Percentiles rank a stretch among this genome's conserved stretches.
Evolutionary conservation across 2,797 vertebrate genomes (phyloP).

Genomic region (Enteromius trimaculatus): DNA sequence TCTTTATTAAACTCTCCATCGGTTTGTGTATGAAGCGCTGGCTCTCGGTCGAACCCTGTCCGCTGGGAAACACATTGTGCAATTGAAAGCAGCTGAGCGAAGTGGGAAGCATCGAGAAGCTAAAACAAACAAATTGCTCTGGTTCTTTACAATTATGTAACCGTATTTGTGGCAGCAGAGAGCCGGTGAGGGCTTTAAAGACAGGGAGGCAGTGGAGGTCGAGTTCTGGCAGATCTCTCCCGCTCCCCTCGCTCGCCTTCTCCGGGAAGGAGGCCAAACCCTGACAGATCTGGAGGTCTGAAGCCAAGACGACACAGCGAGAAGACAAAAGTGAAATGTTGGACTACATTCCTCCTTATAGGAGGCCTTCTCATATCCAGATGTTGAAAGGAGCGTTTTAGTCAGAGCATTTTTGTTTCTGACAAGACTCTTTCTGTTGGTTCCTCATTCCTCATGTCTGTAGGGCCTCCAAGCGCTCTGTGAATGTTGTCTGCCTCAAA

Average conservation of each 20-base stretch:
- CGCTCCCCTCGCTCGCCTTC: slow-evolving; percentile 28
- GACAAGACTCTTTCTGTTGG: slow-evolving; percentile 36
- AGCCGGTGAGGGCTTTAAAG: slow-evolving; percentile 69
- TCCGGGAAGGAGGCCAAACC: slow-evolving; percentile 63
- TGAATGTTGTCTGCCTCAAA: background rate
- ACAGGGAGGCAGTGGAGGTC: slow-evolving; percentile 62
- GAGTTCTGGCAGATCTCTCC: slow-evolving; percentile 64
- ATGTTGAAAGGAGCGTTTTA: slow-evolving; percentile 54
- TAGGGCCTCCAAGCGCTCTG: background rate
- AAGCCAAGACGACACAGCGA: slow-evolving; percentile 59
- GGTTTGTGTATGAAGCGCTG: slow-evolving; percentile 43
- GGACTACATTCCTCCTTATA: slow-evolving; percentile 50
- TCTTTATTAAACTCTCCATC: slow-evolving; percentile 50
- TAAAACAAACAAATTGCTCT: slow-evolving; percentile 62
- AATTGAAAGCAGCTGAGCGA: slow-evolving; percentile 63
- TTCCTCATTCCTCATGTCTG: slow-evolving; percentile 16
- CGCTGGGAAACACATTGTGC: slow-evolving; percentile 16
- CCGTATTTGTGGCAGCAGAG: slow-evolving; percentile 66
- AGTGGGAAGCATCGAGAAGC: slow-evolving; percentile 60
- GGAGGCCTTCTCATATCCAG: slow-evolving; percentile 57
- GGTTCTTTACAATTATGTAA: slow-evolving; percentile 69
- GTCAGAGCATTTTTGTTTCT: slow-evolving; percentile 43
- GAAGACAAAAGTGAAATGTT: slow-evolving; percentile 61
- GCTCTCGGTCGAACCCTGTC: slow-evolving; percentile 8
- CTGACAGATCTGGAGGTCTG: slow-evolving; percentile 47